phyloP scores from a whole-genome alignment of 2,113 vertebrate species.

The Seriola quinqueradiata region DNA sequence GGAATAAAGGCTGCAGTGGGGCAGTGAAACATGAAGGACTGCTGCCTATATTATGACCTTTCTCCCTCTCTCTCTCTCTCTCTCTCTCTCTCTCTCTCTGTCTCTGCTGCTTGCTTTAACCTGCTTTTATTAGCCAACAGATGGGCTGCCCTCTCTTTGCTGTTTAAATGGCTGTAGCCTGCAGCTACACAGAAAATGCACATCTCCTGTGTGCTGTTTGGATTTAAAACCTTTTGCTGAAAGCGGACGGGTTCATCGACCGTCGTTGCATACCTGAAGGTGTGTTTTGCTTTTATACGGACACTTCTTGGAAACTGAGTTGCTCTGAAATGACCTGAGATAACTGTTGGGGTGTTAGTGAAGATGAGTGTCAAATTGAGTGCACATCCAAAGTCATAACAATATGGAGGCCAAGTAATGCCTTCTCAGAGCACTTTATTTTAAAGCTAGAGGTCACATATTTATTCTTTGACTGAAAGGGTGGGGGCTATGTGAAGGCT shows the following conservation, averaged over 20 bases:
- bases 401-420: too few relatives aligned
- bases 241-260: not conserved
- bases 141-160: conserved; percentile 72
- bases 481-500: too few relatives aligned
- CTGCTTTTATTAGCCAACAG: conserved; percentile 73
- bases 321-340: not conserved
- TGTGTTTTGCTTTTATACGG: conserved; percentile 9
- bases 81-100: conserved; percentile 10
- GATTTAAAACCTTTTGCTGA: conserved; percentile 47
- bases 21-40: conserved; percentile 68
- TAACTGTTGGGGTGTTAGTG: not conserved
- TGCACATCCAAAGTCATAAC: too few relatives aligned
- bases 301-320: not conserved
- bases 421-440: too few relatives aligned
- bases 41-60: conserved; percentile 47
- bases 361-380: not conserved
- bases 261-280: not conserved
- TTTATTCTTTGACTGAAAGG: too few relatives aligned
- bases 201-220: conserved; percentile 62
- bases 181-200: conserved; percentile 64
- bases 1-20: conserved; percentile 55
- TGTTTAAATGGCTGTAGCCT: conserved; percentile 61
- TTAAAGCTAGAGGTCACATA: too few relatives aligned
- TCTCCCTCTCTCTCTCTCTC: conserved; percentile 7
- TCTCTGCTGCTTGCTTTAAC: conserved; percentile 46